Evolutionary conservation across 2,113 vertebrate genomes (phyloP), one percentile per base, ranked within the genome.

Genomic region (Xyliphius kryptos): DNA sequence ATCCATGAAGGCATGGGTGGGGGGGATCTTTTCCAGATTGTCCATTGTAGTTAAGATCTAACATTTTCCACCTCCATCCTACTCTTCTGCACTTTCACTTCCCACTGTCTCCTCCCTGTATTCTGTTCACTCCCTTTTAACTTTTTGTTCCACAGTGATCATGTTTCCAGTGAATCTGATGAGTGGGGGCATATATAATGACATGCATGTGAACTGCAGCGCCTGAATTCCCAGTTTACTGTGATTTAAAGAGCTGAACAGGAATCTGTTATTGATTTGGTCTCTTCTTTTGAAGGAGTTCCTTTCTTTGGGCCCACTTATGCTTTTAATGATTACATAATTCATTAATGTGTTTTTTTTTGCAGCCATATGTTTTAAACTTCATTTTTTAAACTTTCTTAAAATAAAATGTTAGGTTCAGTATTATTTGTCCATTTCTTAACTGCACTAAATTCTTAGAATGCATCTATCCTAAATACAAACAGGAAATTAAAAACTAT

Each of bases 71-170:
- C 22, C 11, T 37, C 50, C 15, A 21, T n/a, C 36, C 50, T 20
- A 14, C 46, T 60, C 41, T 61, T 21, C 22, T 14, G 36, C 19
- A 17, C 47, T 40, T 10, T 21, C 43, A 67, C 66, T 68, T 67
- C 68, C 68, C 51, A 50, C 26, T 32, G 67, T 78, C 65, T 69
- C 72, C 74, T 7, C 41, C 58, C 15, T 48, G 54, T 66, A 64
- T 48, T 63, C 51, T 62, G 63, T 32, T 70, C 55, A 3, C 65
- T 66, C 62, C 63, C 6, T 38, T 37, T 14, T 13, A 36, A 22
- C 19, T 49, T 43, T 54, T 77, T 80, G 68, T 75, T 77, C 68
- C 12, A n/a, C 17, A 5, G 44, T n/a, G 1, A 9, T 14, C 14
- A n/a, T 52, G 1, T 22, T 62, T 15, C 12, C 3, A 22, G 19